phyloP scores from a whole-genome alignment of 1,140 invertebrate species.

The Latrodectus geometricus region DNA sequence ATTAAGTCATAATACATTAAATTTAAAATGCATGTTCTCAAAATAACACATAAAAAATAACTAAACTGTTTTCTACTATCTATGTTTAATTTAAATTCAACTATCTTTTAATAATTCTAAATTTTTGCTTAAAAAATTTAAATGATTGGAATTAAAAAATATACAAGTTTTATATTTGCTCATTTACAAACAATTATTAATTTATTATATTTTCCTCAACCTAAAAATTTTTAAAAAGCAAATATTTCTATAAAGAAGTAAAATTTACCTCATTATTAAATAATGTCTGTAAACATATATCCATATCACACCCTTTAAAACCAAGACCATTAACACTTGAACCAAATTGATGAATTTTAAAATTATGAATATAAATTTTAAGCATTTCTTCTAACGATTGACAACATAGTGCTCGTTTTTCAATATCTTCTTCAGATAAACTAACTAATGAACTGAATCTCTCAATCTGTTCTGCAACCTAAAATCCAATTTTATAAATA shows the following conservation, averaged over 20 bases:
- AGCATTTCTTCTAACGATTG: conserved; percentile 20
- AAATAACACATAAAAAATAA: too few species aligned
- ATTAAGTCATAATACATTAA: too few species aligned
- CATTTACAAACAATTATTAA: too few species aligned
- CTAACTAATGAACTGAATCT: conserved; percentile 40
- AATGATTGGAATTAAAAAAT: too few species aligned
- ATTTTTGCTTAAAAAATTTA: too few species aligned
- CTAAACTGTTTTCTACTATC: too few species aligned
- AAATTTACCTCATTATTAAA: conserved; percentile 25
- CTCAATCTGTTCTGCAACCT: conserved; percentile 37
- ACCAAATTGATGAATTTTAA: conserved; percentile 44
- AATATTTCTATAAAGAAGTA: background rate
- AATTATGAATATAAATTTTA: conserved; percentile 35
- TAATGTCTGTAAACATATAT: conserved; percentile 32
- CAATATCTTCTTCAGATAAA: conserved; percentile 28
- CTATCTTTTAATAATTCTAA: too few species aligned
- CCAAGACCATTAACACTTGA: conserved; percentile 47
- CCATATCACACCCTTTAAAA: conserved; percentile 51
- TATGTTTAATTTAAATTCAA: too few species aligned
- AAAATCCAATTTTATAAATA: background rate
- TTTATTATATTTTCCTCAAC: too few species aligned
- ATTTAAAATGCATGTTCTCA: too few species aligned
- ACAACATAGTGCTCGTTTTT: conserved; percentile 21
- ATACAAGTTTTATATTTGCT: too few species aligned
- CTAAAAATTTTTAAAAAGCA: too few species aligned